Base-by-base conservation (phyloP, 2,113 vertebrate genomes). In the Hydropotes inermis region DNA sequence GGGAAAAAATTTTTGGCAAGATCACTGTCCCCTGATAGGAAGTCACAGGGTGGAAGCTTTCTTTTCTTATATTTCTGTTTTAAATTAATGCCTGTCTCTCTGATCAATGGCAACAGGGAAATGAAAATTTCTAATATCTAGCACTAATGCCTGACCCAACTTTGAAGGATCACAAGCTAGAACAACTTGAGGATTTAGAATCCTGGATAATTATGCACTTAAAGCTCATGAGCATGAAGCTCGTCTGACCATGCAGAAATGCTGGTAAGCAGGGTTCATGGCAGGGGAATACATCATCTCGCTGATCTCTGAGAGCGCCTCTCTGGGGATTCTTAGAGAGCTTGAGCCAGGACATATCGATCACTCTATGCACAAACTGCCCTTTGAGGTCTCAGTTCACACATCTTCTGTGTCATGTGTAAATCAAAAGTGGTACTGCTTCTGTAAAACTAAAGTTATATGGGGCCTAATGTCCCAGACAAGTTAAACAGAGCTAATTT, bases 221-320 rank as follows among this genome's bases (percentile, higher is more conserved):
- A 97, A 97, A 97, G 93, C 95, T 95, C 87, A 79, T 21, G 98
- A 97, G 97, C 96, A 83, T 15, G n/a, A 81, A 89, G 97, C 97
- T 97, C 97, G 45, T 43, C n/a, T 81, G 91, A 92, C 97, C 98
- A 97, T 97, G 98, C 98, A 97, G 95, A 97, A 86, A 90, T 61
- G 95, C 93, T 92, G 89, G 95, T 87, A 90, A 95, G 97, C 97
- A 36, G 95, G 84, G 74, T 85, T 94, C 96, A 57, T 28, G 87
- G 97, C 95, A 45, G n/a, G 67, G 87, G 84, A 81, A 76, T 27
- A 21, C 50, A 74, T 28, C 89, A 58, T 28, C 91, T 93, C 93
- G 88, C 97, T 57, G 43, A 84, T 74, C 47, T 33, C 6, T 28
- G 57, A 93, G 61, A 70, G 43, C 7, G 54, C 57, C 60, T 94